phyloP scores from a whole-genome alignment of 2,113 vertebrate genomes.

The Lepus timidus region DNA sequence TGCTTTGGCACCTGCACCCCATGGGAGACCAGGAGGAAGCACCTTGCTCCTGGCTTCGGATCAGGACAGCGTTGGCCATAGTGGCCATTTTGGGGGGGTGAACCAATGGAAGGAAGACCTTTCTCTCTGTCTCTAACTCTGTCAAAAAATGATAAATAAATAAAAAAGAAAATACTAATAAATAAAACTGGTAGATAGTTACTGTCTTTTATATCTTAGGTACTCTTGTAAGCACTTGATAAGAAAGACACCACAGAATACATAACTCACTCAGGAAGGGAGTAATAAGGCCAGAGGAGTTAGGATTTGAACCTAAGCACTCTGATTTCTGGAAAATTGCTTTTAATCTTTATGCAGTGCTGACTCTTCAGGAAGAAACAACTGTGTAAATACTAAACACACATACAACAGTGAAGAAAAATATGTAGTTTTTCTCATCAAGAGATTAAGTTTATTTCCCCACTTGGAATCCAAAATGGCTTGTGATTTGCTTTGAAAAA shows the following conservation, averaged over 20 bases:
- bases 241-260: not conserved
- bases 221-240: not conserved
- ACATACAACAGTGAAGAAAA: not conserved
- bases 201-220: not conserved
- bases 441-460: not conserved
- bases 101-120: too few species aligned
- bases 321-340: not conserved
- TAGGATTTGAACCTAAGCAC: not conserved
- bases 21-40: too few species aligned
- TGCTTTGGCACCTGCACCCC: too few species aligned
- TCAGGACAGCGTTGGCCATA: too few species aligned
- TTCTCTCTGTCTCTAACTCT: too few species aligned
- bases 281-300: not conserved
- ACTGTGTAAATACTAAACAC: not conserved
- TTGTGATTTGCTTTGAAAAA: constrained; percentile 7
- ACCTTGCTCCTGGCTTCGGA: too few species aligned
- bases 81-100: too few species aligned
- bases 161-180: not conserved
- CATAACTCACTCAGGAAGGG: not conserved
- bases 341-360: not conserved
- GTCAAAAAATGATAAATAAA: too few species aligned
- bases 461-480: not conserved
- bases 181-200: not conserved
- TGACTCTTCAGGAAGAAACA: not conserved
- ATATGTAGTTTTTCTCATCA: not conserved